Base-by-base conservation (phyloP, 2,888 invertebrate genomes). In the Norana najaformis region DNA sequence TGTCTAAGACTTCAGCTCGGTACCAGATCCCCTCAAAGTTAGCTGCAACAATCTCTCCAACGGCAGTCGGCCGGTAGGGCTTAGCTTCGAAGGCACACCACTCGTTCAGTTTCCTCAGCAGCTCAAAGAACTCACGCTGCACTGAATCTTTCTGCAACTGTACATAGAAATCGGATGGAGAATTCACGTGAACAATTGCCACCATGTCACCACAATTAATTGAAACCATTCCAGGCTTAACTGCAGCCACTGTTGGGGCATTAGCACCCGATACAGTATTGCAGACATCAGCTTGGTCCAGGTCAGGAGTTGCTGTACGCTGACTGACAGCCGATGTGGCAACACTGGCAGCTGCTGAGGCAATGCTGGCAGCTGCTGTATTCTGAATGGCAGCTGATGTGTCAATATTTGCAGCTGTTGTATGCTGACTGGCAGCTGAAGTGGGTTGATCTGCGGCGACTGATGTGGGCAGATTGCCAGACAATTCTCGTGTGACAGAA, bases 1-100 rank as follows among this genome's bases (percentile, higher is more conserved):
- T 35, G 88, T 36, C 88, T 36, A 88, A 38, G 37, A 88, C 88
- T 88, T 88, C 88, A 13, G 88, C 88, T 35, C 88, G 88, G 34
- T 88, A 88, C 37, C 38, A 88, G 88, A 36, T 38, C 34, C 88
- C 88, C 36, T 88, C 88, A 88, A 88, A 88, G 37, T 36, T 36
- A 35, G 88, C 88, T 11, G 88, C 36, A 35, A 88, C 38, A 6
- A 88, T 37, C 36, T 88, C 88, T 88, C 88, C 88, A 23, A 23
- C 88, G 30, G 34, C 38, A 1, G 36, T 23, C 11, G 88, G 88
- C 30, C 36, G 36, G 88, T 36, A 36, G 20, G 38, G 88, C 69
- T 69, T 69, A 8, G 69, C 69, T 69, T n/a, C 69, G 4, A n/a
- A 69, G 69, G 69, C 69, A 35, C 37, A 36, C 36, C 88, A 37